Percentiles rank a stretch among this genome's conserved stretches.
phyloP scores from a whole-genome alignment of 2,888 invertebrate genomes.

The Trachelus iudaicus region DNA sequence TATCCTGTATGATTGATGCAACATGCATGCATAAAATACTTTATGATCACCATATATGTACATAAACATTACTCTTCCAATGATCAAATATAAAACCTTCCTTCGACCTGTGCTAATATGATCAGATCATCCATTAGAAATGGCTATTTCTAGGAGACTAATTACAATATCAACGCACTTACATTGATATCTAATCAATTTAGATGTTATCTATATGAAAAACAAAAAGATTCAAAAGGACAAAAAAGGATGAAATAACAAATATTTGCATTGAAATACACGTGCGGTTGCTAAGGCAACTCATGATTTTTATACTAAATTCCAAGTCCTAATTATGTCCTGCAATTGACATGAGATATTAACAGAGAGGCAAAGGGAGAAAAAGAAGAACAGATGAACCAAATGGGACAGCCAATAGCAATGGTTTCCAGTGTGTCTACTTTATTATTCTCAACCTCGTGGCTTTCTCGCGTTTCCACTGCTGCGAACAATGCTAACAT shows the following conservation, averaged over 20 bases:
- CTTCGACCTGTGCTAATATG: neutral
- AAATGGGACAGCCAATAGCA: neutral
- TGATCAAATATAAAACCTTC: neutral
- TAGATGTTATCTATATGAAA: neutral
- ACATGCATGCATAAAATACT: neutral
- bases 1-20: neutral
- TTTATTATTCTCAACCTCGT: neutral
- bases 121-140: neutral
- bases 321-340: neutral
- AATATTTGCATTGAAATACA: no score
- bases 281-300: neutral
- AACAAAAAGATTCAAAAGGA: neutral
- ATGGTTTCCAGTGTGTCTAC: neutral
- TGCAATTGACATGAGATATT: neutral
- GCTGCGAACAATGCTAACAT: slow-evolving; percentile 31
- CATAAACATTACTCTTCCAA: neutral
- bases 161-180: neutral
- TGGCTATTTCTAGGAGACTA: neutral
- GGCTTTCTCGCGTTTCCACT: slow-evolving; percentile 10
- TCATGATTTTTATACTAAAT: neutral
- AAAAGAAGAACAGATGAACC: neutral
- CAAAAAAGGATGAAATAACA: no score
- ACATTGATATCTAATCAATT: neutral
- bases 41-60: neutral
- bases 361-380: neutral